These are phyloP conservation scores for Halictus ligatus DNA, from an alignment of 2,888 invertebrate species.

Conservation along the genomic window DNA sequence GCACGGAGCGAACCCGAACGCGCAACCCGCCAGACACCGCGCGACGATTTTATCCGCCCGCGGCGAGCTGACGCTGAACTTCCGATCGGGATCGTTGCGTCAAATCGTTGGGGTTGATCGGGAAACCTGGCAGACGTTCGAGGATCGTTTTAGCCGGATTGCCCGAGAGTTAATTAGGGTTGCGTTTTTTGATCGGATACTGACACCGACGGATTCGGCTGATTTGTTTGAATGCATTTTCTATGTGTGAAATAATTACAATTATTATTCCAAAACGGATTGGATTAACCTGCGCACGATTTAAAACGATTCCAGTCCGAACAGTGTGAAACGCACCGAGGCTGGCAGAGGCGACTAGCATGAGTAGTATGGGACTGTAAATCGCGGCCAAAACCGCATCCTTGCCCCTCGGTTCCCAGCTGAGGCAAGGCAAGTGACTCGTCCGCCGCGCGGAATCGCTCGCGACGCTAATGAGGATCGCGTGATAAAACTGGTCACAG, in stretches of 20 bases:
- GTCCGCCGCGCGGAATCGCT: slow-evolving; percentile 57
- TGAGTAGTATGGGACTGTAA: not conserved
- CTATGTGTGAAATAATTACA: too few relatives aligned
- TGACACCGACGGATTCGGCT: too few relatives aligned
- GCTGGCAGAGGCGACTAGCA: not conserved
- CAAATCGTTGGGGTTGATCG: too few relatives aligned
- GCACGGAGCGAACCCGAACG: not conserved
- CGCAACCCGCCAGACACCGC: not conserved
- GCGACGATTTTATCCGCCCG: not conserved
- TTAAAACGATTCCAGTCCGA: too few relatives aligned
- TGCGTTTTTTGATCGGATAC: too few relatives aligned
- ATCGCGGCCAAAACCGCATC: not conserved
- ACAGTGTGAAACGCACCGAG: not conserved
- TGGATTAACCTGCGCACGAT: too few relatives aligned
- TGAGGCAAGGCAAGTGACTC: slow-evolving; percentile 49
- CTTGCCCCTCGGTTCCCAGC: not conserved
- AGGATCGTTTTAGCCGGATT: too few relatives aligned
- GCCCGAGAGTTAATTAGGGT: too few relatives aligned
- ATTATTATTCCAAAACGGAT: too few relatives aligned
- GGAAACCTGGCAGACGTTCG: too few relatives aligned
- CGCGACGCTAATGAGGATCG: slow-evolving; percentile 66
- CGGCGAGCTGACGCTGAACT: not conserved
- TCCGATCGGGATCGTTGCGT: not conserved
- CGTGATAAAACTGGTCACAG: slow-evolving; percentile 60
- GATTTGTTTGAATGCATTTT: too few relatives aligned